Conservation (phyloP, 1,140 invertebrate species). For the Meteorus sp. region DNA sequence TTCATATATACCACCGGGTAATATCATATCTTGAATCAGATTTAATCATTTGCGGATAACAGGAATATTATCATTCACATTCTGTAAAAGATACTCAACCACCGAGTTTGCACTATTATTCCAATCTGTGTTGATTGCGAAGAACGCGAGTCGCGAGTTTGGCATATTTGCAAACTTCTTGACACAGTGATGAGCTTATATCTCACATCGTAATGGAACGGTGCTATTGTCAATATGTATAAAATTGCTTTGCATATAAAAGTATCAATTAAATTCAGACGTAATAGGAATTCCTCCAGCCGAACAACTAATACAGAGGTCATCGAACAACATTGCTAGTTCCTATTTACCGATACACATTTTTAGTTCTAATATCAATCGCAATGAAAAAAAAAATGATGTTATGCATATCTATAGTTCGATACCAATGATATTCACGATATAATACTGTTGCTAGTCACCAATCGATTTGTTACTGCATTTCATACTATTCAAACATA, state of each 20-base stretch:
- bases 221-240: conserved; percentile 1
- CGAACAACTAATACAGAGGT: too few relatives aligned
- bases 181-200: conserved; percentile 36
- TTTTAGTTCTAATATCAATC: too few relatives aligned
- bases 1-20: too few relatives aligned
- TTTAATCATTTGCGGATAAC: background rate
- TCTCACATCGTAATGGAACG: conserved; percentile 21
- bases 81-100: conserved; percentile 28
- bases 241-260: background rate
- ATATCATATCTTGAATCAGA: too few relatives aligned
- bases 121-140: conserved; percentile 25
- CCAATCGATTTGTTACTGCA: too few relatives aligned
- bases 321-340: too few relatives aligned
- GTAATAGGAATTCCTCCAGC: conserved; percentile 3
- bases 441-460: too few relatives aligned
- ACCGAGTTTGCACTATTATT: conserved; percentile 28
- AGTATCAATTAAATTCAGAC: conserved; percentile 9
- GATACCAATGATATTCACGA: too few relatives aligned
- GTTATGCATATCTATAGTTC: too few relatives aligned
- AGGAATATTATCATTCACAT: background rate
- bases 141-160: conserved; percentile 30
- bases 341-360: too few relatives aligned
- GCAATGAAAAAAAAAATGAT: too few relatives aligned
- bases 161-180: conserved; percentile 56
- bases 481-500: too few relatives aligned